Base-by-base conservation (phyloP, 2,888 invertebrate genomes). In the Callimorpha dominula region DNA sequence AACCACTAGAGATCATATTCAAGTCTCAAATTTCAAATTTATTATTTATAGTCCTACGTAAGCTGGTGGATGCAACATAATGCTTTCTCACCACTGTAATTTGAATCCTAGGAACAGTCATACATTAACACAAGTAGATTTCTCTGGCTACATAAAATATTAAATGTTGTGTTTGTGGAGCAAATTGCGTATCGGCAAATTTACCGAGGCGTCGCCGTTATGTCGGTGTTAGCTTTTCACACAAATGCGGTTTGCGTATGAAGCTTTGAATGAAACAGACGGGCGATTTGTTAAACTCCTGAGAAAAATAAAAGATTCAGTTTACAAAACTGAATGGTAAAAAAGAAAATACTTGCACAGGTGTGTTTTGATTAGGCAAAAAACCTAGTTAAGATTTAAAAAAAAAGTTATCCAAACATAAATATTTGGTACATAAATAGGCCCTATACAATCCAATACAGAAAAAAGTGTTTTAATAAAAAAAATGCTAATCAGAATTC, bases 181-280 rank as follows among this genome's bases (percentile, higher is more conserved):
- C 87, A 89, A 90, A 91, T 91, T 89, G 91, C 92, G 90, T 91
- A 92, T 92, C 92, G 87, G 91, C 92, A 92, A 93, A 92, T 92
- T 93, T 88, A 89, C 91, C 82, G 84, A 88, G 84, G 78, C 83
- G 77, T 76, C 57, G 86, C 90, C 91, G 93, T 91, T 91, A 91
- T 89, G 84, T 83, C 81, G 77, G 77, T 94, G 91, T 94, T 94
- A 89, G 93, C 90, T 92, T 94, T 94, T 94, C 94, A 94, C 95
- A 95, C 92, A 93, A 86, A 78, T 83, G 78, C 74, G 75, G 78
- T 75, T 77, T 75, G 78, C 78, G 80, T 88, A 83, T 71, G 46
- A 71, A 79, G 82, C 89, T 90, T 90, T 87, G 87, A 79, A 78
- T 68, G 60, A 69, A 9, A 75, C 79, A 91, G 78, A 90, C 91